Base-by-base conservation (phyloP, 2,888 invertebrate genomes). In the Xestia ashworthii region DNA sequence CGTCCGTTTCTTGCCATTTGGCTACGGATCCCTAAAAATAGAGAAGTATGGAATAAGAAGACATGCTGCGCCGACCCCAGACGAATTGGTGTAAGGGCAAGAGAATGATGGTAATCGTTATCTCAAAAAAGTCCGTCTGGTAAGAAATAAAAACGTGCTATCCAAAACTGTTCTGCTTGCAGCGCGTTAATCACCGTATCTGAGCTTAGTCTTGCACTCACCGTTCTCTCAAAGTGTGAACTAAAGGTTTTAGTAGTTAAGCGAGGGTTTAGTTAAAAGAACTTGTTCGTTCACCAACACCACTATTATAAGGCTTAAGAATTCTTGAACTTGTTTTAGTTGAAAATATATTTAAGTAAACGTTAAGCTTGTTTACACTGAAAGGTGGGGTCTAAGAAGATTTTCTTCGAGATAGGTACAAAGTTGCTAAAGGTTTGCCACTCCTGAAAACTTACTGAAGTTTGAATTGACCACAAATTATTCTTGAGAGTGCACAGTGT, bases 321-420 rank as follows among this genome's bases (percentile, higher is more conserved):
- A 41, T 55, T 70, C 53, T 62, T 44, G 8, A 62, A 74, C 44
- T 78, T 66, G 62, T 84, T 84, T 32, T 25, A 41, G 58, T 80
- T 70, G 41, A 19, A 74, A 71, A 68, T 74, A 71, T 80, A 74
- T 82, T 74, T 66, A 80, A 84, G 74, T 84, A 50, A 67, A 46
- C 58, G 16, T 0, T 81, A 66, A 79, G 80, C 46, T 71, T 71
- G 74, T 82, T 84, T 84, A 32, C 53, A 32, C 64, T 65, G 22
- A 55, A 67, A 48, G 58, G 69, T 32, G n/a, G 14, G 16, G 3
- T 70, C 25, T 22, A 16, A n/a, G 65, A 66, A 74, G 32, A 55
- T 68, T 38, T 48, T 41, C 25, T 14, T n/a, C 4, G 32, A 50
- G 53, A 55, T 19, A 19, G 1, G 32, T 62, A 38, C 38, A 71